Evolutionary conservation across 2,888 invertebrate genomes (phyloP), one percentile per base, ranked within the genome.

Genomic region (Uloborus plumipes): DNA sequence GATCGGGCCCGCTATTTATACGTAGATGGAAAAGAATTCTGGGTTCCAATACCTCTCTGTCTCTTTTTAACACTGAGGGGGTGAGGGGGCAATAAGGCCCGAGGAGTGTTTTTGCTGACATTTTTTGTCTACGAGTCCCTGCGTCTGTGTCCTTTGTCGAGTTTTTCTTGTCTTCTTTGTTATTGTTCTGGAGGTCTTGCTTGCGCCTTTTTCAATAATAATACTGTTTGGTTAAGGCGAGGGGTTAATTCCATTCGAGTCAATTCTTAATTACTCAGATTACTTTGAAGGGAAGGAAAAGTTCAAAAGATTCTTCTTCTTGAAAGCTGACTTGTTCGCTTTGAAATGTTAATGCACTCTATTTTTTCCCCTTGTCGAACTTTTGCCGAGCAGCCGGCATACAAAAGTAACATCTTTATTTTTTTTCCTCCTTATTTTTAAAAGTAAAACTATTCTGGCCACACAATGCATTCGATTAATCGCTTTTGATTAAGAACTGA

Each of bases 211-310:
- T 81, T 81, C 80, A 81, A 81, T 81, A 81, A 81, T 81, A 74
- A 81, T 81, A 70, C 64, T 74, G 80, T 81, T 81, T 81, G 80
- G 80, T 81, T 81, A 64, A 39, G 49, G 26, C 7, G 58, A 74
- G 77, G 69, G 74, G 80, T 81, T 81, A 81, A 81, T 81, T 81
- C 69, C 70, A 74, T 74, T 70, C 50, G 70, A 51, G 74, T 74
- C 80, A 74, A 81, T 81, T 81, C 80, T 81, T 81, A 81, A 81
- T 81, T 81, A 81, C 80, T 70, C 74, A 81, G 66, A 66, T 66
- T 72, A 79, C 79, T 79, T 73, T 67, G 31, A 51, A 53, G 15
- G 67, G 61, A 51, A 55, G 22, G n/a, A 39, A 47, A 65, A 81
- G 74, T 74, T 81, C 74, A 81, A 81, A 81, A 81, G 80, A 81